Evolutionary conservation across 2,113 vertebrate species (phyloP), one percentile per base, ranked within the genome.

Genomic region (Aldabrachelys gigantea): DNA sequence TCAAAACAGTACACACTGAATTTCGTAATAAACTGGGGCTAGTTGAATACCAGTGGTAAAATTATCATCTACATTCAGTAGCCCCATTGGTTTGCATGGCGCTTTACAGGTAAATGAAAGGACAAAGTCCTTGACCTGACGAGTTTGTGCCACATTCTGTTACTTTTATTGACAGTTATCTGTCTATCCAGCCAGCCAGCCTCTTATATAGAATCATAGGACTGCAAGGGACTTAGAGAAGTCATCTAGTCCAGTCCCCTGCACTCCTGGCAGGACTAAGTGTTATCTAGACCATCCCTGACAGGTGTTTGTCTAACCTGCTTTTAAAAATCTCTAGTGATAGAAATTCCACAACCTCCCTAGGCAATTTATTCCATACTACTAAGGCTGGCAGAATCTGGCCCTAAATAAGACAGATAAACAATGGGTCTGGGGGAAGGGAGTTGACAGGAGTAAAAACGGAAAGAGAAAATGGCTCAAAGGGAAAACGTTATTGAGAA

Each of bases 11-110:
- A 2, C 6, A 65, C 69, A 59, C 90, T 29, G 57, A 79, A 94
- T 97, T 96, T 95, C 89, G 69, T 91, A 88, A 85, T 89, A 93
- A 93, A 62, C 31, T 14, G 53, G 54, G 21, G 25, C 41, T 88
- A 91, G 75, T 14, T 27, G 79, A 91, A 12, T 62, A 90, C 57
- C 54, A 69, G 69, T 76, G 72, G 12, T 87, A 62, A 31, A 93
- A 95, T 88, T 85, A 90, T n/a, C 2, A 0, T 87, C 17, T 82
- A 3, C 0, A 0, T 75, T 93, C 82, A 80, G 59, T 90, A 89
- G 79, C 0, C 0, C 31, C 0, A 0, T 80, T 80, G 35, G 83
- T 72, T 5, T 65, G 38, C 72, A 35, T 10, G 16, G 65, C 89
- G 21, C 38, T 53, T 88, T 38, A 84, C 24, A 83, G 50, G 53